Evolutionary conservation across 2,888 invertebrate genomes (phyloP).

Genomic region (Ophioninae sp.): DNA sequence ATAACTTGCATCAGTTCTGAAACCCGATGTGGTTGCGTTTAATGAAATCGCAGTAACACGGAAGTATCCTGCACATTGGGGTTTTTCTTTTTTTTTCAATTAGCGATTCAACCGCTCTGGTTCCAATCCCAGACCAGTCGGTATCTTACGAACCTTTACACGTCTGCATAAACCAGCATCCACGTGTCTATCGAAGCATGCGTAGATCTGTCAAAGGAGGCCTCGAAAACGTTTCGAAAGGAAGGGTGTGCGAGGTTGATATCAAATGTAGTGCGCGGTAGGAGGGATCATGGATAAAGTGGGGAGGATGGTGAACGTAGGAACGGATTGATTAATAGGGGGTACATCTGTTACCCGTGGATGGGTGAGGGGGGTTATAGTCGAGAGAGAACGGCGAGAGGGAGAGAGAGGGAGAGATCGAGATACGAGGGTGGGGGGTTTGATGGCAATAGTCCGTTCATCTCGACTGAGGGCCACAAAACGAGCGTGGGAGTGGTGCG

Average conservation of each 20-base stretch:
- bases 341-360: constrained; percentile 79
- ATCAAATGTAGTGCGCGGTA: constrained; percentile 23
- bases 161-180: neutral
- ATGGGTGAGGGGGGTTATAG: constrained; percentile 51
- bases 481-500: constrained; percentile 39
- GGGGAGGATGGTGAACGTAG: constrained; percentile 48
- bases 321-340: constrained; percentile 79
- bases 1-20: neutral
- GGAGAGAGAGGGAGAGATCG: constrained; percentile 66
- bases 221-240: constrained; percentile 46
- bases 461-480: constrained; percentile 52
- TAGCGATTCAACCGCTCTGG: neutral
- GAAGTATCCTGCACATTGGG: neutral
- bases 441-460: constrained; percentile 74
- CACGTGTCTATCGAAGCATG: neutral
- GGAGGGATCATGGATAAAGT: constrained; percentile 14
- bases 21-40: neutral
- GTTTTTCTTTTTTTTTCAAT: neutral
- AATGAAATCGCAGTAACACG: neutral
- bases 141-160: neutral
- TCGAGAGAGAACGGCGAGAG: constrained; percentile 63
- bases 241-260: constrained; percentile 50
- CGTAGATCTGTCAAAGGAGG: constrained; percentile 49
- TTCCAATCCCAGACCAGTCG: neutral
- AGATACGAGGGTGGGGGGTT: constrained; percentile 74